Conservation (phyloP, 2,113 vertebrate genomes). For the Hippocampus comes region DNA sequence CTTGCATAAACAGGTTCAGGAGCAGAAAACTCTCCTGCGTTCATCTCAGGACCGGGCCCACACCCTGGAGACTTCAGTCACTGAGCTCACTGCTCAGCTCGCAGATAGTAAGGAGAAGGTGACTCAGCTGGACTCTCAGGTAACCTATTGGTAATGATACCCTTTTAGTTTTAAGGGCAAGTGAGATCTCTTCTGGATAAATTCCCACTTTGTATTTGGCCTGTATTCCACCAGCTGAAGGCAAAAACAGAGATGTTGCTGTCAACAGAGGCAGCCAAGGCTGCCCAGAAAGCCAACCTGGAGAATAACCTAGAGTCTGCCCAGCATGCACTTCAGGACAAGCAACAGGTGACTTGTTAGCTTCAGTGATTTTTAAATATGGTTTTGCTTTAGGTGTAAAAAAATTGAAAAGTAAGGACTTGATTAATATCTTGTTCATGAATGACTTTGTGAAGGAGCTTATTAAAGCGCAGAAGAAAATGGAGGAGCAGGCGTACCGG, state of each 20-base stretch:
- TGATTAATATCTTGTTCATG: not conserved
- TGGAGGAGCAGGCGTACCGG: conserved; percentile 80
- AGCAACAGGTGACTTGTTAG: conserved; percentile 81
- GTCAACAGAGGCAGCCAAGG: conserved; percentile 92
- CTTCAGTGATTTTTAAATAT: not conserved
- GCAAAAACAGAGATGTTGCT: conserved; percentile 94
- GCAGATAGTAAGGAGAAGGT: conserved; percentile 91
- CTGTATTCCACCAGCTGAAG: conserved; percentile 79
- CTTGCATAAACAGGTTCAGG: conserved; percentile 93
- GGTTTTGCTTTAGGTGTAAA: not conserved
- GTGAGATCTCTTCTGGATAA: not conserved
- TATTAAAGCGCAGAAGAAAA: conserved; percentile 79
- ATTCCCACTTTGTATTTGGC: not conserved
- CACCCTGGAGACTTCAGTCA: conserved; percentile 80
- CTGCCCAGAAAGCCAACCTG: conserved; percentile 89
- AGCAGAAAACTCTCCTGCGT: conserved; percentile 88
- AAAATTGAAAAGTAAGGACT: not conserved
- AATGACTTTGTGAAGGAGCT: conserved; percentile 76
- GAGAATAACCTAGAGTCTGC: conserved; percentile 93
- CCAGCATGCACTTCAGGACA: conserved; percentile 94
- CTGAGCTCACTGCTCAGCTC: conserved; percentile 83
- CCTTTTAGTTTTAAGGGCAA: not conserved
- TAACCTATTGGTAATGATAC: conserved; percentile 28
- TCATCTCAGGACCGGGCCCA: conserved; percentile 87
- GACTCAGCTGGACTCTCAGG: conserved; percentile 90